Evolutionary conservation across 2,888 invertebrate genomes (phyloP).

Genomic region (Cerceris ruficornis): DNA sequence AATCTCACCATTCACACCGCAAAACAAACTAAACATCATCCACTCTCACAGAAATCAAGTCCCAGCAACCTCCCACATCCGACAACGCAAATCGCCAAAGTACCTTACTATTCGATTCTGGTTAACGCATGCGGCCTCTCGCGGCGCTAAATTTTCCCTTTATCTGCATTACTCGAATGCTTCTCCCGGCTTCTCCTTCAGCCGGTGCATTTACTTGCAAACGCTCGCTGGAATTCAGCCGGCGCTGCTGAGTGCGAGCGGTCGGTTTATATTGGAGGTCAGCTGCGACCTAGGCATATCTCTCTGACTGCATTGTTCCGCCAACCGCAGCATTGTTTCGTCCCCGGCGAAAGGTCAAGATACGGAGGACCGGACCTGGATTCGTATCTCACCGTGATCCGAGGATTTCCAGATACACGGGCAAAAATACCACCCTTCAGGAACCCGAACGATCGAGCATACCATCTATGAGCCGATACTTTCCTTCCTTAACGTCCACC

Average conservation of each 20-base stretch:
- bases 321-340: slow-evolving; percentile 58
- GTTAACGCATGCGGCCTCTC: slow-evolving; percentile 7
- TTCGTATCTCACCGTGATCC: slow-evolving; percentile 45
- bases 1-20: no score
- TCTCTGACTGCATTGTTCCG: slow-evolving; percentile 54
- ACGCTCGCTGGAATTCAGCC: slow-evolving; percentile 46
- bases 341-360: slow-evolving; percentile 40
- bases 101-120: no score
- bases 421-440: slow-evolving; percentile 27
- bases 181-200: slow-evolving; percentile 34
- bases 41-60: no score
- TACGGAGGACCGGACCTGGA: slow-evolving; percentile 39
- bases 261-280: slow-evolving; percentile 59
- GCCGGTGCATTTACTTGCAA: slow-evolving; percentile 32
- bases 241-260: slow-evolving; percentile 15
- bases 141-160: slow-evolving; percentile 67
- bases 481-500: slow-evolving; percentile 8
- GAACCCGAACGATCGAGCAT: slow-evolving; percentile 34
- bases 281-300: slow-evolving; percentile 64
- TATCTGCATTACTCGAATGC: slow-evolving; percentile 71
- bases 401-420: slow-evolving; percentile 11
- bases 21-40: no score
- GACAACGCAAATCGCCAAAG: no score
- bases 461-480: slow-evolving; percentile 30
- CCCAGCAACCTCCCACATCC: no score